A percentile compares a stretch with the other conserved stretches of the same genome.
Conservation (phyloP, 2,113 vertebrate species). For the Urocynchramus pylzowi region DNA sequence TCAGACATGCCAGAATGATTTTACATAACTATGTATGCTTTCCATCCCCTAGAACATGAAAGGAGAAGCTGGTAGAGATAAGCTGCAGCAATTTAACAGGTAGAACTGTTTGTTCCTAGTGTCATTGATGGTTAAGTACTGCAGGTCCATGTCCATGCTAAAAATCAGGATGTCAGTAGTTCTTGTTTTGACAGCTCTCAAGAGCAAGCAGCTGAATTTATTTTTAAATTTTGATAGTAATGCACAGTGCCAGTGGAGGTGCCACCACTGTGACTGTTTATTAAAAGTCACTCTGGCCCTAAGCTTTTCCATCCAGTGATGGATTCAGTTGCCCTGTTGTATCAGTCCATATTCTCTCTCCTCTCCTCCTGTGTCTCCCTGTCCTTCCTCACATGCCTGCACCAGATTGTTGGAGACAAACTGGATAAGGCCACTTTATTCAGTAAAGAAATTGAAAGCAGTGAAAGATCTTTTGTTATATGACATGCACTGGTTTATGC, state of each 20-base stretch:
- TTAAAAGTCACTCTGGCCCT: not conserved
- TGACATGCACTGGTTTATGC: not conserved
- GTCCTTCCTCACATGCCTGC: not conserved
- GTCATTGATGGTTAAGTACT: not conserved
- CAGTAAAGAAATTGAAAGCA: not conserved
- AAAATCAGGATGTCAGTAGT: not conserved
- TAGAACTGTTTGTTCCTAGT: not conserved
- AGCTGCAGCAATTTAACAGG: not conserved
- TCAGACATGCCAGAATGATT: not conserved
- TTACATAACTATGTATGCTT: not conserved
- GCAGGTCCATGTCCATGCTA: not conserved
- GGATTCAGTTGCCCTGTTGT: not conserved
- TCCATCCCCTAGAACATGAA: not conserved
- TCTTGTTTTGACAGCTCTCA: not conserved
- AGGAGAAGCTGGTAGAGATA: not conserved
- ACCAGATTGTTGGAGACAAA: not conserved
- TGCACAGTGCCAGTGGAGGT: not conserved
- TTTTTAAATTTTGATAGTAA: slow-evolving; percentile 9
- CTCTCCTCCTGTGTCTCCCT: not conserved
- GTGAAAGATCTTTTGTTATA: not conserved
- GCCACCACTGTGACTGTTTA: not conserved
- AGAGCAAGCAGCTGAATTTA: not conserved
- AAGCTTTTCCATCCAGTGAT: not conserved
- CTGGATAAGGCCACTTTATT: not conserved
- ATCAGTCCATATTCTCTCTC: not conserved